phyloP scores from a whole-genome alignment of 2,113 vertebrate genomes.

The Formicarius rufipectus region DNA sequence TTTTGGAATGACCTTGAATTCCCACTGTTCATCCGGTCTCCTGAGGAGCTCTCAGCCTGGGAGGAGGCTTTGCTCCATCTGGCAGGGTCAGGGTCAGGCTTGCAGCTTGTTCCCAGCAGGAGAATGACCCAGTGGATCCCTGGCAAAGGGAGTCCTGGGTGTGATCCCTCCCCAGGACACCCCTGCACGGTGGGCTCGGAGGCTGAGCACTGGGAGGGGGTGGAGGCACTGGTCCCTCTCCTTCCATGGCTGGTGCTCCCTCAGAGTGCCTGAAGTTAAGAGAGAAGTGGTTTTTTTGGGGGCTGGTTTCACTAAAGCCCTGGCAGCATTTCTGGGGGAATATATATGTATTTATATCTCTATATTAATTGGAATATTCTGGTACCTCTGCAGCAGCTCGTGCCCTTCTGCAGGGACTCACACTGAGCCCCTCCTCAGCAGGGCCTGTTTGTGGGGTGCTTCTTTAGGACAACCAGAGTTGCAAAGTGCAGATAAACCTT shows the following conservation, averaged over 20 bases:
- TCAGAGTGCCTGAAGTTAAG: slow-evolving; percentile 2
- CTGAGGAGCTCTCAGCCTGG: not conserved
- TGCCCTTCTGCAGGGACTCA: not conserved
- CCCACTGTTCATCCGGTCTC: accelerated
- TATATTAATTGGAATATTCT: slow-evolving; percentile 8
- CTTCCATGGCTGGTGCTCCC: not conserved
- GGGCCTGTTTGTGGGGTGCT: not conserved
- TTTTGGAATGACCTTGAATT: not conserved
- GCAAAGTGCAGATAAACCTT: not conserved
- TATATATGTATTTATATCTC: not conserved
- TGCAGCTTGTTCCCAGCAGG: not conserved
- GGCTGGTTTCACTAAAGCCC: slow-evolving; percentile 10
- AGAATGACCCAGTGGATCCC: not conserved
- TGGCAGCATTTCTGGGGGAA: not conserved
- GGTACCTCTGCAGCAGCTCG: slow-evolving; percentile 33
- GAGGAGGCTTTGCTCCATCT: not conserved
- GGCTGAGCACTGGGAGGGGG: not conserved
- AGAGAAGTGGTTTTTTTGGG: slow-evolving; percentile 1
- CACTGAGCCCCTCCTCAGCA: not conserved
- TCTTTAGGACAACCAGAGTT: not conserved
- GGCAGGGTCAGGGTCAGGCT: not conserved
- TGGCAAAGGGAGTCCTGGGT: not conserved
- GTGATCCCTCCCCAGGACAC: not conserved
- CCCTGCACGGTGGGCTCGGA: accelerated
- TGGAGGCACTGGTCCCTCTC: not conserved